Conservation (phyloP, 2,113 vertebrate genomes). For the Arizona elegans region DNA sequence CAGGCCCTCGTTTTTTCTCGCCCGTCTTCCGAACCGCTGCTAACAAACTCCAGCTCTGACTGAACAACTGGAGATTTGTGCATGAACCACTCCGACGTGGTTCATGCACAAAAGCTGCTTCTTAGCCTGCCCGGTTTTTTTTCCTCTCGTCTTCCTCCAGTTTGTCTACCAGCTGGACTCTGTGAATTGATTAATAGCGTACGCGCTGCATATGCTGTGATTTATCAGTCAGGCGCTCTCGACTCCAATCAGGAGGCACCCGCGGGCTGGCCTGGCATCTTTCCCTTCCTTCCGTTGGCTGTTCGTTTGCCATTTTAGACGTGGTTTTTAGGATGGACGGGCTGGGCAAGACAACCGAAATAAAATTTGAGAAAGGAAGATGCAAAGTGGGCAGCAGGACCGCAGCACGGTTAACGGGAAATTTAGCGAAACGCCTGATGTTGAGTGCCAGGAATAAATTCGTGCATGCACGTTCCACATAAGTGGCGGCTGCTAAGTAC, state of each 20-base stretch:
- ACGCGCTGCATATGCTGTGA: background rate
- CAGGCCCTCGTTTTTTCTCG: background rate
- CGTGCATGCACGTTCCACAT: background rate
- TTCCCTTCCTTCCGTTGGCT: background rate
- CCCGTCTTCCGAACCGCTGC: background rate
- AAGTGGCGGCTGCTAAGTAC: rapidly evolving
- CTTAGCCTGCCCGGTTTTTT: background rate
- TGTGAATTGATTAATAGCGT: background rate
- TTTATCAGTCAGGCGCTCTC: background rate
- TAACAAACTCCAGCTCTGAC: background rate
- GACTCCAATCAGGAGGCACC: background rate
- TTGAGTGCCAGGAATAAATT: conserved; percentile 57
- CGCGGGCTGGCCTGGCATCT: background rate
- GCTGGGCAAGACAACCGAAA: background rate
- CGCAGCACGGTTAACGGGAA: conserved; percentile 6
- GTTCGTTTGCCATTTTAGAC: background rate
- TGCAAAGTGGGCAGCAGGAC: background rate
- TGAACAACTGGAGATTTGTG: background rate
- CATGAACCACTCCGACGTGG: background rate
- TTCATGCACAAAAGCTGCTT: background rate
- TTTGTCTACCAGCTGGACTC: background rate
- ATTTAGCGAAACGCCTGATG: conserved; percentile 10
- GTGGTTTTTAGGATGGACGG: background rate
- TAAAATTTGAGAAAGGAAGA: background rate
- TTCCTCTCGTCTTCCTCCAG: background rate